phyloP scores from a whole-genome alignment of 2,113 vertebrate genomes.

The Coptodon rendalli region DNA sequence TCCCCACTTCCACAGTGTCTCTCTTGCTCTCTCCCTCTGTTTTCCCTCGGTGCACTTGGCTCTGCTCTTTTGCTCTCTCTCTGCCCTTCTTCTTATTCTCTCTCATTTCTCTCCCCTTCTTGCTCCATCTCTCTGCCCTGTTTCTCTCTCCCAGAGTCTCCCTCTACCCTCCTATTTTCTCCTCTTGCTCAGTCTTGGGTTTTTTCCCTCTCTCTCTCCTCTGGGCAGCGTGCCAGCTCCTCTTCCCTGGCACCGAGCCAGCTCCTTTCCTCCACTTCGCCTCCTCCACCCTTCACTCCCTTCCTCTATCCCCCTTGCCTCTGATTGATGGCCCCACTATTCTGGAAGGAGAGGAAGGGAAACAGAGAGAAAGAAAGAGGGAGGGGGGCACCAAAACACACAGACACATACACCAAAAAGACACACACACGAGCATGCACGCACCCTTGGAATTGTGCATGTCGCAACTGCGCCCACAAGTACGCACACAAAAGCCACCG shows the following conservation, averaged over 20 bases:
- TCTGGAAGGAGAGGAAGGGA: slow-evolving; percentile 65
- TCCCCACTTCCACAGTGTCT: slow-evolving; percentile 8
- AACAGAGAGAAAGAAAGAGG: slow-evolving; percentile 12
- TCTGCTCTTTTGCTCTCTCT: slow-evolving; percentile 42
- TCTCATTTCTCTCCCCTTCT: slow-evolving; percentile 24
- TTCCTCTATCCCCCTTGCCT: slow-evolving; percentile 51
- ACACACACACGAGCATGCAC: not conserved
- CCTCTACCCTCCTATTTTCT: slow-evolving; percentile 12
- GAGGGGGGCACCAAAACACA: slow-evolving; percentile 27
- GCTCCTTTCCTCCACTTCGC: slow-evolving; percentile 20
- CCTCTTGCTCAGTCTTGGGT: slow-evolving; percentile 44
- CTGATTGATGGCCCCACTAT: slow-evolving; percentile 75
- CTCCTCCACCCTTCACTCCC: slow-evolving; percentile 12
- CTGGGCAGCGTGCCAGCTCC: slow-evolving; percentile 65
- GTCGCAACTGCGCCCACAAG: not conserved
- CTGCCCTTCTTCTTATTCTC: slow-evolving; percentile 14
- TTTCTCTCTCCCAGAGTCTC: slow-evolving; percentile 34
- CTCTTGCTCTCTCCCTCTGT: slow-evolving; percentile 8
- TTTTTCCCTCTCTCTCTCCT: not conserved
- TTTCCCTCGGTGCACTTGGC: slow-evolving; percentile 47
- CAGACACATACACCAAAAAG: slow-evolving; percentile 10
- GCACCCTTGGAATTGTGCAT: not conserved
- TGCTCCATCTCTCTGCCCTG: slow-evolving; percentile 36
- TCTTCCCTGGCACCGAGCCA: slow-evolving; percentile 61
- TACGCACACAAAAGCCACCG: not conserved